phyloP scores from a whole-genome alignment of 2,888 invertebrate genomes.

The Drosophila ezoana region DNA sequence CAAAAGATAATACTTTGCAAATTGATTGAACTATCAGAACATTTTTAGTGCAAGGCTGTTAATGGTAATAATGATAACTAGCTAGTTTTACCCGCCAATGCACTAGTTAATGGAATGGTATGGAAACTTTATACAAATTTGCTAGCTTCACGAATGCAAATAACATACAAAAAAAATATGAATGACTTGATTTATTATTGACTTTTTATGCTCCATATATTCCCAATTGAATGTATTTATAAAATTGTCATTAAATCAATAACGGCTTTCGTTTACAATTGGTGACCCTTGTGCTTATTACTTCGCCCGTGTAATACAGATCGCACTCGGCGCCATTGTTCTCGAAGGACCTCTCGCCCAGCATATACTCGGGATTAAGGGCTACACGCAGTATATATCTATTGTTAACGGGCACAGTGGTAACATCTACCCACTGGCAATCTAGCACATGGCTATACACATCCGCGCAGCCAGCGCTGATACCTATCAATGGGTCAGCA shows the following conservation, averaged over 20 bases:
- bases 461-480: constrained; percentile 78
- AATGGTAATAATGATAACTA: background rate
- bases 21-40: background rate
- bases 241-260: too few relatives aligned
- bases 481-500: constrained; percentile 50
- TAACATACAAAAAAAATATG: too few relatives aligned
- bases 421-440: constrained; percentile 83
- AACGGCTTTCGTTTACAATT: constrained; percentile 65
- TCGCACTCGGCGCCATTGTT: constrained; percentile 81
- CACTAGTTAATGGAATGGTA: too few relatives aligned
- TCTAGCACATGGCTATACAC: constrained; percentile 72
- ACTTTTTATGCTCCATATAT: too few relatives aligned
- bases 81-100: too few relatives aligned
- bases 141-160: too few relatives aligned
- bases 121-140: too few relatives aligned
- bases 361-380: constrained; percentile 77
- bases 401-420: constrained; percentile 69
- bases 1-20: background rate
- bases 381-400: constrained; percentile 76
- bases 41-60: background rate
- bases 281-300: constrained; percentile 64
- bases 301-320: constrained; percentile 72
- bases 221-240: too few relatives aligned
- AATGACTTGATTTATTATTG: too few relatives aligned
- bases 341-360: constrained; percentile 79